Percentiles rank a stretch among this genome's conserved stretches.
Conservation (phyloP, 2,888 invertebrate genomes). For the Apodemia mormo region DNA sequence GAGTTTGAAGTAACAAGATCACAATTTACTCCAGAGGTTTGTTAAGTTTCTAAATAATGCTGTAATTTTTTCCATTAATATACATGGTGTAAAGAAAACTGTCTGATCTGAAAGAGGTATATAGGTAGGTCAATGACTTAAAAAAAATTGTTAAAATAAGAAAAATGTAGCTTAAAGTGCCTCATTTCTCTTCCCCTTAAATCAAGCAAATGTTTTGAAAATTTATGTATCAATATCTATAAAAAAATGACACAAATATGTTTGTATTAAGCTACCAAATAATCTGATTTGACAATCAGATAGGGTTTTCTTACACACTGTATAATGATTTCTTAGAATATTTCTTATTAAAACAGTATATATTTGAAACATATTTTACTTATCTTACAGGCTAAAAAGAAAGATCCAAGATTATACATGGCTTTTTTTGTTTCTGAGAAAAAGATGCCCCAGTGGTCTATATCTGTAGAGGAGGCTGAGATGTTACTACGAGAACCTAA, state of each 20-base stretch:
- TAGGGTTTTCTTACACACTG: no score
- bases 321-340: not conserved
- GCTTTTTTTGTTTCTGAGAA: slow-evolving; percentile 80
- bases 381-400: slow-evolving; percentile 75
- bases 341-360: not conserved
- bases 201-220: no score
- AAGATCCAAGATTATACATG: slow-evolving; percentile 73
- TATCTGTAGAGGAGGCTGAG: slow-evolving; percentile 89
- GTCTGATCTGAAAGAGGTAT: no score
- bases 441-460: slow-evolving; percentile 84
- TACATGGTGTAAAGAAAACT: no score
- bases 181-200: no score
- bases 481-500: slow-evolving; percentile 80
- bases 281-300: no score
- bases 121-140: no score
- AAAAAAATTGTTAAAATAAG: no score
- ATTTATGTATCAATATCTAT: no score
- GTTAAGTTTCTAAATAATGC: not conserved
- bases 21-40: slow-evolving; percentile 73
- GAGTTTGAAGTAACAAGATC: slow-evolving; percentile 82
- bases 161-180: no score
- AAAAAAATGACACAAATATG: no score
- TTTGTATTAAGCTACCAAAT: no score
- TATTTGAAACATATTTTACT: not conserved
- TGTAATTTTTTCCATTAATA: not conserved